These are phyloP conservation scores for Mythimna ferrago DNA, from an alignment of 2,888 invertebrate species.

Conservation along the genomic window DNA sequence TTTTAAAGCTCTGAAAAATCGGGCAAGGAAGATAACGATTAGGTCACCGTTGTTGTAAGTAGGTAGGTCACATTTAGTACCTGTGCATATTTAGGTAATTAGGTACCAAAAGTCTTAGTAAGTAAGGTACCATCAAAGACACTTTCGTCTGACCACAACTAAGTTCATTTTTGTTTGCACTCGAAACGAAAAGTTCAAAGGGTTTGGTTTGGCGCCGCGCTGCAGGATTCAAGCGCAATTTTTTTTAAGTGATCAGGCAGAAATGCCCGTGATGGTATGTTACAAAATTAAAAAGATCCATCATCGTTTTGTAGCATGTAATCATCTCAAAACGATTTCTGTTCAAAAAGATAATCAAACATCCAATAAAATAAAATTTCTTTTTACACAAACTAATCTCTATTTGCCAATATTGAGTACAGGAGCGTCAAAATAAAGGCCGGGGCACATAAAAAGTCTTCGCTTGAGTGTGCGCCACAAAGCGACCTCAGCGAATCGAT, in stretches of 20 bases:
- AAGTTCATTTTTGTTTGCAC: no score
- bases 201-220: no score
- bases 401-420: constrained; percentile 42
- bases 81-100: neutral
- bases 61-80: neutral
- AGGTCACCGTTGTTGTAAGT: neutral
- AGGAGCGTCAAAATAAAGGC: constrained; percentile 60
- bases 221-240: no score
- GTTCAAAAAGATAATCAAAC: neutral
- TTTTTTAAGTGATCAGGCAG: no score
- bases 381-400: constrained; percentile 26
- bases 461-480: constrained; percentile 74
- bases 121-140: neutral
- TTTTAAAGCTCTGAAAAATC: neutral
- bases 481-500: constrained; percentile 79
- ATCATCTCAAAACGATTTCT: neutral
- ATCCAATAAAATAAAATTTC: neutral
- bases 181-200: no score
- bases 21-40: neutral
- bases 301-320: neutral
- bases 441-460: constrained; percentile 65
- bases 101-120: neutral
- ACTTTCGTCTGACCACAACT: no score
- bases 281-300: constrained; percentile 4
- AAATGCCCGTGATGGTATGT: no score